These are phyloP conservation scores for Catharus bicknelli DNA, from an alignment of 2,113 vertebrate species.

Conservation along the genomic window DNA sequence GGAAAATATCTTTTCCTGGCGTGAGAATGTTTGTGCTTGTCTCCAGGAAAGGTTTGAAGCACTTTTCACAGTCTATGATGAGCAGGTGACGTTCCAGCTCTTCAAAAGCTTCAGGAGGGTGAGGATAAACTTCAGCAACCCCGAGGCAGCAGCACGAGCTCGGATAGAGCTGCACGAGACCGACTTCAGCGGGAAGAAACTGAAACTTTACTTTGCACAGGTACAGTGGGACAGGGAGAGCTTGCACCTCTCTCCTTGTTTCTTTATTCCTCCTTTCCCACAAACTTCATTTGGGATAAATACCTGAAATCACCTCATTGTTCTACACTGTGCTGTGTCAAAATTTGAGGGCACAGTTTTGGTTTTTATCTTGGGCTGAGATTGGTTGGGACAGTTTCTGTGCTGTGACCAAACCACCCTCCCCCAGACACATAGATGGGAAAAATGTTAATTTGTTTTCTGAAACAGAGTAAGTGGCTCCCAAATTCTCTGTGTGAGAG, in stretches of 20 bases:
- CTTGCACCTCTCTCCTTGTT: not conserved
- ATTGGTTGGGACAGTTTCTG: not conserved
- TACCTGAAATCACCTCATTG: not conserved
- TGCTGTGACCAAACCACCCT: not conserved
- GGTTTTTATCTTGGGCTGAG: not conserved
- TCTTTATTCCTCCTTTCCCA: rapidly evolving
- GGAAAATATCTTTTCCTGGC: not conserved
- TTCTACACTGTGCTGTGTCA: not conserved
- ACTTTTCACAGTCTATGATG: conserved; percentile 89
- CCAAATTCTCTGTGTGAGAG: not conserved
- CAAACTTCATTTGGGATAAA: not conserved
- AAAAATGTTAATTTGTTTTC: not conserved
- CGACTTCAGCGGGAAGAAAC: conserved; percentile 88
- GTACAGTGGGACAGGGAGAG: conserved; percentile 47
- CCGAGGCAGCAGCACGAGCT: conserved; percentile 91
- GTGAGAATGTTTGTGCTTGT: not conserved
- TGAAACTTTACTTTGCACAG: conserved; percentile 96
- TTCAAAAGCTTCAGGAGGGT: conserved; percentile 96
- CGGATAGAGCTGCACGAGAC: conserved; percentile 93
- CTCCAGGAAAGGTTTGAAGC: conserved; percentile 91
- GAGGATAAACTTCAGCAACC: conserved; percentile 93
- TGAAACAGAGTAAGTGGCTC: not conserved
- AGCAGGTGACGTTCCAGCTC: conserved; percentile 90
- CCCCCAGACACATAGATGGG: not conserved
- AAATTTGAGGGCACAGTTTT: not conserved